phyloP scores from a whole-genome alignment of 2,113 vertebrate genomes.

The Grammomys surdaster region DNA sequence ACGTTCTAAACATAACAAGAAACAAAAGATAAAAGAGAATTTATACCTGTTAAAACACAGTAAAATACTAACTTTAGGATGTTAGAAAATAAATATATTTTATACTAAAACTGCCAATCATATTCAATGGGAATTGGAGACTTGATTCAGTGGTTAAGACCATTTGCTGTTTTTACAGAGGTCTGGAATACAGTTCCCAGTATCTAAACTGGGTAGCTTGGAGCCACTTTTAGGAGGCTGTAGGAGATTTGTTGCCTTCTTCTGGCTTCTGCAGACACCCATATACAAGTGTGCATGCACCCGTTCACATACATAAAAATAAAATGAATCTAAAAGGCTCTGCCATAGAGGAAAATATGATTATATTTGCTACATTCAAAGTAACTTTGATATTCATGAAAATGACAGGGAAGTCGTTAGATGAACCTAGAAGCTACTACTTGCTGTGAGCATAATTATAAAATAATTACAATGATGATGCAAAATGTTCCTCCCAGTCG shows the following conservation, averaged over 20 bases:
- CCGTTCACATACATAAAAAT: neutral
- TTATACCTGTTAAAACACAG: neutral
- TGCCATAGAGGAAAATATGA: neutral
- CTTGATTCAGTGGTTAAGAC: neutral
- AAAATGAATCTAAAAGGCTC: neutral
- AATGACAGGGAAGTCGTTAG: slow-evolving; percentile 1
- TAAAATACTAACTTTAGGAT: neutral
- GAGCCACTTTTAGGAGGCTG: neutral
- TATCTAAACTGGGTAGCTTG: neutral
- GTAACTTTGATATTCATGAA: neutral
- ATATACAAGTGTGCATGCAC: neutral
- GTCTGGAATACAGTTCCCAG: neutral
- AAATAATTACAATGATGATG: neutral
- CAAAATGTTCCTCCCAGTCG: neutral
- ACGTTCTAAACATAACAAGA: neutral
- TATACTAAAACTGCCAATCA: neutral
- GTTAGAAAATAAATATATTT: neutral
- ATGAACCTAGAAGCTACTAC: neutral
- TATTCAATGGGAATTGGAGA: neutral
- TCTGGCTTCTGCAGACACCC: neutral
- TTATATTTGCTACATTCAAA: neutral
- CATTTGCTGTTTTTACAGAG: neutral
- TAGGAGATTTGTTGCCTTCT: neutral
- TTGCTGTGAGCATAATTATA: neutral
- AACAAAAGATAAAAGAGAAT: neutral